Evolutionary conservation across 2,888 invertebrate species (phyloP), one percentile per base, ranked within the genome.

Genomic region (Tetragonisca angustula): DNA sequence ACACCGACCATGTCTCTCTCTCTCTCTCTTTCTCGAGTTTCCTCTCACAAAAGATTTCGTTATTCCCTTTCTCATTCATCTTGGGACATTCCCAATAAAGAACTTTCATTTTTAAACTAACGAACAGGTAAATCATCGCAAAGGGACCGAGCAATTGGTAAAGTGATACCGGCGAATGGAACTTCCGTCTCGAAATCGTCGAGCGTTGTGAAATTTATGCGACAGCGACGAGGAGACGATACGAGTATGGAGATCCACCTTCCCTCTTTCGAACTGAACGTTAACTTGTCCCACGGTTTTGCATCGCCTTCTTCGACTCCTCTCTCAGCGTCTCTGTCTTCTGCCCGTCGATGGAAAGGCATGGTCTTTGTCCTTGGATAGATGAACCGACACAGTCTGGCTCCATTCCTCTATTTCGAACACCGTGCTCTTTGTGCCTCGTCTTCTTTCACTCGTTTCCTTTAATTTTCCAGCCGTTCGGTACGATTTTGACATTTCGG

Each of bases 1-100:
- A 81, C 83, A 87, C 75, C 79, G 75, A 69, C 75, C 74, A 59
- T 78, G 81, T 79, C 74, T 79, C 76, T 73, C 73, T 76, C 71
- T 80, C 62, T 74, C 52, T 70, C 27, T 27, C 52, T 70, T 2
- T 27, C 27, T 27, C 27, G 27, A 27, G 27, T 27, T 32, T 32
- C 71, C 43, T 17, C 17, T 65, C 72, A 67, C 69, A 65, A 76
- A 73, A 74, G 79, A 81, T 78, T 86, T 71, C 56, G 50, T 67
- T 79, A 24, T 27, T 68, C 65, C 4, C 24, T n/a, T 36, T 54
- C 52, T 27, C 56, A 9, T 62, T 72, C 19, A n/a, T 73, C 43
- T 27, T 11, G 27, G 24, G 65, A 36, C 52, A 43, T 43, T 43
- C 36, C 36, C 36, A 5, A 43, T 9, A 43, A 43, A 9, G 11